A percentile compares a stretch with the other conserved stretches of the same genome.
Conservation (phyloP, 2,797 vertebrate species). For the Pachyuromys duprasi region DNA sequence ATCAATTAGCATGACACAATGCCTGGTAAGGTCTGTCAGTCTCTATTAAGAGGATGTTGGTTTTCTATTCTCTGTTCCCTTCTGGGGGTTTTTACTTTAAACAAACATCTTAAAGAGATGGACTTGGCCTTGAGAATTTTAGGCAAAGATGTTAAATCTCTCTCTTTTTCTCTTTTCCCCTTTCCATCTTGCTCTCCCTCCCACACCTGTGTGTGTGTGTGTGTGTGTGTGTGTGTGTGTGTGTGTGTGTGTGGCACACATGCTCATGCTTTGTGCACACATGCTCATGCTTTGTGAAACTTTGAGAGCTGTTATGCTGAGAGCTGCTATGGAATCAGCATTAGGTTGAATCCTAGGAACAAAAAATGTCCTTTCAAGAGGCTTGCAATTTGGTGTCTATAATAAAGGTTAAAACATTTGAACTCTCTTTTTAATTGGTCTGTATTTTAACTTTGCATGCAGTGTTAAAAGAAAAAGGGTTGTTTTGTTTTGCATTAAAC, state of each 20-base stretch:
- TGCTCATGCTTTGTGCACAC: background rate
- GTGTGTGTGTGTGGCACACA: background rate
- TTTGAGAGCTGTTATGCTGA: slow-evolving; percentile 30
- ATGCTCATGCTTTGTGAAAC: background rate
- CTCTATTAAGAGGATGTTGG: background rate
- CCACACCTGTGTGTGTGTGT: background rate
- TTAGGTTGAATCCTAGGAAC: slow-evolving; percentile 16
- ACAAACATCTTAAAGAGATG: background rate
- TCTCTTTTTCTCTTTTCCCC: background rate
- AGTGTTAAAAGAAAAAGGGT: slow-evolving; percentile 34
- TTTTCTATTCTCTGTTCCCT: background rate
- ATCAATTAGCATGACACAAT: background rate
- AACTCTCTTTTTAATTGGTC: slow-evolving; percentile 69
- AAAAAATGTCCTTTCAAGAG: slow-evolving; percentile 9
- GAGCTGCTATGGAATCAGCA: slow-evolving; percentile 3
- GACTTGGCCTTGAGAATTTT: background rate
- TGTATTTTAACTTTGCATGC: slow-evolving; percentile 67
- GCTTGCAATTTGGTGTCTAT: slow-evolving; percentile 58
- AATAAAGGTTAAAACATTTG: slow-evolving; percentile 71
- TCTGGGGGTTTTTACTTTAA: slow-evolving; percentile 37
- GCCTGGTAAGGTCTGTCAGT: background rate
- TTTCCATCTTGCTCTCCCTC: background rate
- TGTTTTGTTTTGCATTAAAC: slow-evolving; percentile 50
- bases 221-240: background rate
- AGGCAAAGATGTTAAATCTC: background rate